Evolutionary conservation across 2,888 invertebrate species (phyloP).

Genomic region (Lamellibrachia columna): DNA sequence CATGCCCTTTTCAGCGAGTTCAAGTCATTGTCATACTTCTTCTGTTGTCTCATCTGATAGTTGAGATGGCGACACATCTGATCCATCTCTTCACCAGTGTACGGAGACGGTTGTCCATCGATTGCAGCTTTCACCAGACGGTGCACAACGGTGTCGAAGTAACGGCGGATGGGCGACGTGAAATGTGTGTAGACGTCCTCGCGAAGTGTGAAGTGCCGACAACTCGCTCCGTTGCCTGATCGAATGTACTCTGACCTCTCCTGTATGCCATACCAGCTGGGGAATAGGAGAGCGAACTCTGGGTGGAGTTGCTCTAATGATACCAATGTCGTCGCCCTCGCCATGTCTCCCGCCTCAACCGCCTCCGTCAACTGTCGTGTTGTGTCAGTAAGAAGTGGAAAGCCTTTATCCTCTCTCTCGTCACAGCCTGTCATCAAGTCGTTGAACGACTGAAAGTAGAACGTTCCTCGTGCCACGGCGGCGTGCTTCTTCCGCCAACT

Average conservation of each 20-base stretch:
- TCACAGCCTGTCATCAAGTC: slow-evolving; percentile 35
- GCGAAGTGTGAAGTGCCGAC: slow-evolving; percentile 50
- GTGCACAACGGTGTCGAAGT: slow-evolving; percentile 56
- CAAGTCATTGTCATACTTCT: slow-evolving; percentile 24
- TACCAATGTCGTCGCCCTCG: slow-evolving; percentile 47
- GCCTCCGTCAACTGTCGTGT: slow-evolving; percentile 47
- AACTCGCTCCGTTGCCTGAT: background rate
- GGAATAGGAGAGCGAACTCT: slow-evolving; percentile 50
- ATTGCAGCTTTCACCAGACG: slow-evolving; percentile 49
- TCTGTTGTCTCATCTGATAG: background rate
- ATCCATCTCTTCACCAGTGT: slow-evolving; percentile 45
- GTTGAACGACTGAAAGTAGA: slow-evolving; percentile 28
- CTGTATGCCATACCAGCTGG: slow-evolving; percentile 48
- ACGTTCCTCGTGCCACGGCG: background rate
- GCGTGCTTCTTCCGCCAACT: slow-evolving; percentile 25
- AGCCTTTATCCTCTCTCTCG: slow-evolving; percentile 41
- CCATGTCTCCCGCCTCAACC: slow-evolving; percentile 41
- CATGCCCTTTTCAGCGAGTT: slow-evolving; percentile 22
- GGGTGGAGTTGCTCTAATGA: slow-evolving; percentile 53
- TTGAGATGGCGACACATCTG: slow-evolving; percentile 40
- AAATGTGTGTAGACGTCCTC: slow-evolving; percentile 48
- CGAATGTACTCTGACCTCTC: slow-evolving; percentile 35
- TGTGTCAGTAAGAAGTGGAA: slow-evolving; percentile 43
- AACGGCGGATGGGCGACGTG: slow-evolving; percentile 54
- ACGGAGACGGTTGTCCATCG: slow-evolving; percentile 40